Conservation (phyloP, 2,113 vertebrate species). For the Ceyx margarethae region DNA sequence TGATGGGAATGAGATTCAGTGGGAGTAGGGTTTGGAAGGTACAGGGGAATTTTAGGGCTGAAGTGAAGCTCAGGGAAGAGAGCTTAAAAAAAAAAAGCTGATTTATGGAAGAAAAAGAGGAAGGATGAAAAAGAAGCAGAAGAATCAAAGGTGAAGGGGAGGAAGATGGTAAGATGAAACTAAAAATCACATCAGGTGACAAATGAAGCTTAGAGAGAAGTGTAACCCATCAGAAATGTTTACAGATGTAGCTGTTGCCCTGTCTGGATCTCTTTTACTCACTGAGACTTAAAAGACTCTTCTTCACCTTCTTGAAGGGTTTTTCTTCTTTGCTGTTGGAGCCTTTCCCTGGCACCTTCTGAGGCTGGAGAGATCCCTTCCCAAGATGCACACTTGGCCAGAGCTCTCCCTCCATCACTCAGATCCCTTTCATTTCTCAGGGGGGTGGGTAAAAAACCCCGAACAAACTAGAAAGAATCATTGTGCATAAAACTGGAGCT, state of each 20-base stretch:
- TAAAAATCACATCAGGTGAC: background rate
- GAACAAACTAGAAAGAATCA: background rate
- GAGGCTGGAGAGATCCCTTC: background rate
- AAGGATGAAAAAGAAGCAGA: background rate
- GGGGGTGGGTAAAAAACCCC: background rate
- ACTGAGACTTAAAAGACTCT: background rate
- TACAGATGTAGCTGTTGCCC: background rate
- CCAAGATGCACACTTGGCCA: background rate
- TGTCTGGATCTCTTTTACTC: background rate
- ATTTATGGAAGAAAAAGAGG: background rate
- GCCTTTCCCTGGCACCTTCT: background rate
- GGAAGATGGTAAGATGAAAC: background rate
- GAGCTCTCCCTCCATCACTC: background rate
- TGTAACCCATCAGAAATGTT: background rate
- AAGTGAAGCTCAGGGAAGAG: background rate
- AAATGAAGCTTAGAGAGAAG: background rate
- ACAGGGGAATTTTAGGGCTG: background rate
- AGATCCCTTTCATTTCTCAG: background rate
- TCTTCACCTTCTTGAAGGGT: background rate
- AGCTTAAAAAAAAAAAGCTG: background rate
- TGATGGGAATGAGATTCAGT: background rate
- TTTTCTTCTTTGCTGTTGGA: background rate
- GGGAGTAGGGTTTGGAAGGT: background rate
- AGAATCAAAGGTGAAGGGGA: background rate
- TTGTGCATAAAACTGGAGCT: background rate